Base-by-base conservation (phyloP, 2,113 vertebrate species). In the Equus quagga region DNA sequence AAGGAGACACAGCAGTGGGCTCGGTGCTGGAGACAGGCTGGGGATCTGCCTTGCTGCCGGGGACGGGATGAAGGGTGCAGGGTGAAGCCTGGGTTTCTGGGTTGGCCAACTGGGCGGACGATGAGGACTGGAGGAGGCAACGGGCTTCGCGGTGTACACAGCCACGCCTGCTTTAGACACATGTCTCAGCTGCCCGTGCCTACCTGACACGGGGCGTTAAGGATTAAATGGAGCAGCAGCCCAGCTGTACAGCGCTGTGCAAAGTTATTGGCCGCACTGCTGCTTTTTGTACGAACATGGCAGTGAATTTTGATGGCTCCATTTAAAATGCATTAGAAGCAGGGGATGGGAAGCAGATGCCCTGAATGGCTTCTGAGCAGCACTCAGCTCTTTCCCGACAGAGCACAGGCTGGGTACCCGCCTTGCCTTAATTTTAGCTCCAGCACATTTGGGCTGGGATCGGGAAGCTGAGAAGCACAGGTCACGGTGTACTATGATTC, bases 201-300 rank as follows among this genome's bases (percentile, higher is more conserved):
- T 4, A 2, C 67, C 19, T 0, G 5, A 4, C 28, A 0, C 0
- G 26, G 21, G 5, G 14, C 0, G 19, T 11, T 15, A 2, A 6
- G 62, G 18, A 5, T 4, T 11, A 33, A 54, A 2, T 1, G 46
- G 6, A 19, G 69, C 10, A 10, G 4, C 62, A 28, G 23, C 56
- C 13, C 0, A 0, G 7, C 54, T 10, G 0, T 17, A 0, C 5
- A 0, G 60, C 0, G 0, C 36, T 19, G 0, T 14, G 70, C 14
- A 17, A 28, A 70, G 15, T 3, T 5, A 0, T 19, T 5, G 58
- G 23, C 91, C 9, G 5, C 26, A 1, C 64, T 3, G 51, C 58
- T 2, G 11, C 41, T 28, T 24, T 79, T 21, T 3, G 7, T 26
- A 1, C 2, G 82, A 58, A 60, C 5, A 0, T 72, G 94, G 69